Base-by-base conservation (phyloP, 2,888 invertebrate genomes). In the Gymnoscelis rufifasciata region DNA sequence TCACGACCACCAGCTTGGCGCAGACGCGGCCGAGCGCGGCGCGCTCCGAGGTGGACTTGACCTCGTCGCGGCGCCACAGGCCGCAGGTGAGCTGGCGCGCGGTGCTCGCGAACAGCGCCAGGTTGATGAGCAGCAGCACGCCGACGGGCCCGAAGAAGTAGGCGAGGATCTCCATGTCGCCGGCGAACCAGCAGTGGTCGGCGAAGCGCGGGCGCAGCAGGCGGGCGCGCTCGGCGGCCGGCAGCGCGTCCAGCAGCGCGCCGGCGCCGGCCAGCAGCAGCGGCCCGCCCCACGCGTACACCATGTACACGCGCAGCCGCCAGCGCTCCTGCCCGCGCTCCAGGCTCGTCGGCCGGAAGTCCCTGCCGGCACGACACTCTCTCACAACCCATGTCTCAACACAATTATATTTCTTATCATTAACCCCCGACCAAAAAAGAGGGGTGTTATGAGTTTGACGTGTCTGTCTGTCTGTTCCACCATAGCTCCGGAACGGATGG, bases 71-170 rank as follows among this genome's bases (percentile, higher is more conserved):
- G 71, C 95, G 95, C 95, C 95, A 95, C 37, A 95, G 88, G 37
- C 95, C 95, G 75, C 95, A 95, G 13, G 95, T 95, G 59, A 95
- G 87, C 87, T 95, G 95, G 49, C 95, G 91, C 39, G 95, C 94
- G 26, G 95, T 95, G 52, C 93, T 92, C 23, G 92, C 90, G 80
- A 96, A 96, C 50, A 96, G 91, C 47, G 93, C 87, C 51, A 95
- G 89, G 78, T 96, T 96, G 56, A 95, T 90, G 59, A 92, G 90
- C 57, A 96, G 88, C 55, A 96, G 89, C 52, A 93, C 89, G 46
- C 95, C 95, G 56, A 96, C 92, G 6, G 96, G 96, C 5, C 94
- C 95, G 75, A 92, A 95, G 88, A 96, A 96, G 83, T 94, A 96
- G 4, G 94, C 93, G 57, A 96, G 90, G 51, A 95, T 93, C 77